A percentile compares a stretch with the other conserved stretches of the same genome.
Conservation (phyloP, 1,140 invertebrate species). For the Chrysomallon squamiferum region DNA sequence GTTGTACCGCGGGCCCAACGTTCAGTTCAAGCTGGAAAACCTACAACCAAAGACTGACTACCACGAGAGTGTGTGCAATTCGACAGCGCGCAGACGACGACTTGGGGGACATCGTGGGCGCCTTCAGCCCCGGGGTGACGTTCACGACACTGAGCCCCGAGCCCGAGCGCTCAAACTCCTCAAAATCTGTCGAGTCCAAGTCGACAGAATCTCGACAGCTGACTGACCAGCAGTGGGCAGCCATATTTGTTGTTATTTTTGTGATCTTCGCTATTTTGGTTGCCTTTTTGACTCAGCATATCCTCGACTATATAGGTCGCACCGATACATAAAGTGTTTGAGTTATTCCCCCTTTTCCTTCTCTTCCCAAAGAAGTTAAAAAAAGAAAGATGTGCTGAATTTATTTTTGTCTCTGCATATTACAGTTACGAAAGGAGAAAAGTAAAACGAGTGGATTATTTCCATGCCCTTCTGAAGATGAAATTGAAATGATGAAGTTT, state of each 20-base stretch:
- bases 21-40: slow-evolving; percentile 71
- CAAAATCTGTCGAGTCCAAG: slow-evolving; percentile 12
- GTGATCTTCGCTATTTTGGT: slow-evolving; percentile 71
- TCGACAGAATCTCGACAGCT: slow-evolving; percentile 64
- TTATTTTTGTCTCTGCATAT: too few relatives aligned
- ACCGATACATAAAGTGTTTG: too few relatives aligned
- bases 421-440: too few relatives aligned
- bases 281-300: slow-evolving; percentile 69
- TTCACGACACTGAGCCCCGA: slow-evolving; percentile 65
- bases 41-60: slow-evolving; percentile 77
- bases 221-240: slow-evolving; percentile 72
- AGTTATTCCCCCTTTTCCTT: too few relatives aligned
- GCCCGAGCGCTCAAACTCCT: slow-evolving; percentile 28
- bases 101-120: slow-evolving; percentile 68
- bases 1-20: slow-evolving; percentile 76
- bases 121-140: slow-evolving; percentile 71
- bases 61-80: slow-evolving; percentile 74
- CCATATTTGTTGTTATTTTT: slow-evolving; percentile 71
- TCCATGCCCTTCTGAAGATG: too few relatives aligned
- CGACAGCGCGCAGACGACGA: slow-evolving; percentile 66
- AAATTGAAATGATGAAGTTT: too few relatives aligned
- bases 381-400: too few relatives aligned
- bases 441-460: too few relatives aligned
- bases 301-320: slow-evolving; percentile 34
- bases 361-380: too few relatives aligned